Conservation (phyloP, 2,888 invertebrate genomes). For the Lasioglossum calceatum region DNA sequence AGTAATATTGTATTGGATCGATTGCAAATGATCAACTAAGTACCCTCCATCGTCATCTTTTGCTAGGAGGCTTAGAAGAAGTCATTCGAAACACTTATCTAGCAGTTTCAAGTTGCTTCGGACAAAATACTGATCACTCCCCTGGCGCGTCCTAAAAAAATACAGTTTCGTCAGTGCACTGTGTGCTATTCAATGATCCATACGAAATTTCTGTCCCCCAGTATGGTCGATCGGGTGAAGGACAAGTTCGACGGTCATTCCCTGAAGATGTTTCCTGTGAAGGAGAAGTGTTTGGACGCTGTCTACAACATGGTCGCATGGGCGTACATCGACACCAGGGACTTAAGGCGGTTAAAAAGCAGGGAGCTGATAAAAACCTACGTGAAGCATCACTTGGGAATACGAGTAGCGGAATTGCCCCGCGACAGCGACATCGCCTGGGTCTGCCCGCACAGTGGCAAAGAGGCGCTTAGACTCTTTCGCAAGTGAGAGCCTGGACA, state of each 20-base stretch:
- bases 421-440: conserved; percentile 78
- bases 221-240: conserved; percentile 83
- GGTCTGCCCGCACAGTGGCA: conserved; percentile 66
- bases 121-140: too few relatives aligned
- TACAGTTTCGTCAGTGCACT: background rate
- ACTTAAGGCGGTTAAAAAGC: conserved; percentile 73
- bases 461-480: conserved; percentile 66
- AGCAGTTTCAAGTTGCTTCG: too few relatives aligned
- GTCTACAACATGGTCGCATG: conserved; percentile 84
- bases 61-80: too few relatives aligned
- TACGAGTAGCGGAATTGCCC: conserved; percentile 70
- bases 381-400: conserved; percentile 77
- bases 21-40: too few relatives aligned
- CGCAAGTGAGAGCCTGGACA: conserved; percentile 55
- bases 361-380: conserved; percentile 59
- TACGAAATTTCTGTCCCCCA: conserved; percentile 16
- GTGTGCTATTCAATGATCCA: background rate
- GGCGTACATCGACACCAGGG: conserved; percentile 83
- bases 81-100: too few relatives aligned
- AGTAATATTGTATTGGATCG: too few relatives aligned
- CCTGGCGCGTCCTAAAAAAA: too few relatives aligned
- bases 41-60: too few relatives aligned
- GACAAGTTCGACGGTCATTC: conserved; percentile 83
- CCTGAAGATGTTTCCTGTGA: conserved; percentile 82
- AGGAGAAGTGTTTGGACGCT: conserved; percentile 80